Percentiles rank a stretch among this genome's conserved stretches.
phyloP scores from a whole-genome alignment of 2,888 invertebrate species.

The Diaprepes abbreviatus region DNA sequence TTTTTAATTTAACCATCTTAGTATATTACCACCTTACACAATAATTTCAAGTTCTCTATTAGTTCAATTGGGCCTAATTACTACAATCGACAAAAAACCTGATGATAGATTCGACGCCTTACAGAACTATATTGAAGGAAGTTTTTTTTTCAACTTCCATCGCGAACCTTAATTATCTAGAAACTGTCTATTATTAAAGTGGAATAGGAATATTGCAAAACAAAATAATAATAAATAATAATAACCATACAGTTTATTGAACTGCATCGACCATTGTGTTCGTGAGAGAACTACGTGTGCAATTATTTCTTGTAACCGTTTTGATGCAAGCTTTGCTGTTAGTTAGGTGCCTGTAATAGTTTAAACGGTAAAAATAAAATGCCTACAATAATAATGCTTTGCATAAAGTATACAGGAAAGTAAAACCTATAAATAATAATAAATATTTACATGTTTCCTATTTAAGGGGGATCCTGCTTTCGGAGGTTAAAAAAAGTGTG shows the following conservation, averaged over 20 bases:
- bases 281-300: slow-evolving; percentile 43
- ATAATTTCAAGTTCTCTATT: neutral
- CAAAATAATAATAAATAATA: slow-evolving; percentile 42
- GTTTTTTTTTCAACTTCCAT: slow-evolving; percentile 13
- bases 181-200: slow-evolving; percentile 31
- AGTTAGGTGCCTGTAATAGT: slow-evolving; percentile 15
- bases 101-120: slow-evolving; percentile 13
- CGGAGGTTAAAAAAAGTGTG: too few species aligned
- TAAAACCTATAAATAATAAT: neutral
- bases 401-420: neutral
- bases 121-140: slow-evolving; percentile 13
- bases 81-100: slow-evolving; percentile 11
- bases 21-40: neutral
- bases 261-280: slow-evolving; percentile 44
- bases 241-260: slow-evolving; percentile 43
- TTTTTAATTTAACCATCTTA: too few species aligned
- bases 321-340: slow-evolving; percentile 26
- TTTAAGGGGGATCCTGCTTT: too few species aligned
- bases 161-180: slow-evolving; percentile 26
- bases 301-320: slow-evolving; percentile 42
- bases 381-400: neutral
- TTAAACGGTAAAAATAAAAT: neutral
- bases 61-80: slow-evolving; percentile 9
- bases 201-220: slow-evolving; percentile 31
- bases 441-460: too few species aligned